These are phyloP conservation scores for Gobio occitaniae DNA, from an alignment of 2,797 vertebrate genomes.

Conservation along the genomic window DNA sequence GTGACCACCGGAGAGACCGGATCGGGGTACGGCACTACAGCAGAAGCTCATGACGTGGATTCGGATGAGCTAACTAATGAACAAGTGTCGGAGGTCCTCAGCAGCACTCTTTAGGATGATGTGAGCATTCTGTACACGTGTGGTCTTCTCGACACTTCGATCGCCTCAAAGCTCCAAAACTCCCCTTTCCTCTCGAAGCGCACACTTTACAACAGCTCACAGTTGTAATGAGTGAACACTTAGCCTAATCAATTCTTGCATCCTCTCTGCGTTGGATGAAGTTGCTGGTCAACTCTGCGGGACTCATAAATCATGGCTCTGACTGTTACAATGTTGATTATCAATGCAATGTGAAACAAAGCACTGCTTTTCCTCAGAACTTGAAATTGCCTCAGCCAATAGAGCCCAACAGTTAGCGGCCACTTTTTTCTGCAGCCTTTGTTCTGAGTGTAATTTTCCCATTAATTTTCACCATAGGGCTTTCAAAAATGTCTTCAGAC, in stretches of 20 bases:
- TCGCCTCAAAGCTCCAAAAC: constrained; percentile 49
- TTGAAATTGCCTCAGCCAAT: constrained; percentile 59
- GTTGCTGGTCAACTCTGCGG: constrained; percentile 81
- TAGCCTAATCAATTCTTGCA: constrained; percentile 52
- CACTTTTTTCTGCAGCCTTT: constrained; percentile 5
- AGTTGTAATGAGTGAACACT: constrained; percentile 51
- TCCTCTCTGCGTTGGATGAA: constrained; percentile 62
- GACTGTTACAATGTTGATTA: constrained; percentile 88
- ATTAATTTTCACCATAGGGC: constrained; percentile 15
- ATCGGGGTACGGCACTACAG: constrained; percentile 22
- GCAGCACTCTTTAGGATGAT: constrained; percentile 86
- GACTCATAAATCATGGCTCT: constrained; percentile 78
- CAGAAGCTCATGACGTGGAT: constrained; percentile 71
- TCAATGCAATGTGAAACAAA: constrained; percentile 78
- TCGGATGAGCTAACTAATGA: constrained; percentile 80
- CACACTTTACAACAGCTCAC: constrained; percentile 28
- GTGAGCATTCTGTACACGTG: constrained; percentile 3
- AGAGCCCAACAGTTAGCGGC: constrained; percentile 4
- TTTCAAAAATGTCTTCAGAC: not conserved
- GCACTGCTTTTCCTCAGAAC: constrained; percentile 73
- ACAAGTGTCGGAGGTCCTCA: constrained; percentile 88
- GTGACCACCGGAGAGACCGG: constrained; percentile 49
- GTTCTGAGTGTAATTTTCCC: constrained; percentile 64
- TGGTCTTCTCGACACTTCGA: constrained; percentile 44
- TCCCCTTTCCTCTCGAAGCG: constrained; percentile 35